A percentile compares a stretch with the other conserved stretches of the same genome.
Conservation (phyloP, 2,113 vertebrate species). For the Xiphophorus couchianus region DNA sequence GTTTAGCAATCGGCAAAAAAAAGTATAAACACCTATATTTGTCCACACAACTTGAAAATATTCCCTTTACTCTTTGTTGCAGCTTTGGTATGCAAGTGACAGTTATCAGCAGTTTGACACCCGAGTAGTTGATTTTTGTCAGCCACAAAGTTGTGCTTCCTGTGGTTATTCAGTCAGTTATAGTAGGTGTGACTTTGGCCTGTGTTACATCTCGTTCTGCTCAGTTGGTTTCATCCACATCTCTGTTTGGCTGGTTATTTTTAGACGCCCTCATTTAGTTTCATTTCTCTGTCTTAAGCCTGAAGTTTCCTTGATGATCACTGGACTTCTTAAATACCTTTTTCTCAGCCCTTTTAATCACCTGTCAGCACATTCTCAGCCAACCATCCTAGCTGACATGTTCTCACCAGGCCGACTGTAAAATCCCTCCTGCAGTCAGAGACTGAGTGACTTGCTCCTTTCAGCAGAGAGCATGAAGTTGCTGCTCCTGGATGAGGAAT, state of each 20-base stretch:
- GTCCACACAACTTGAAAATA: constrained; percentile 2
- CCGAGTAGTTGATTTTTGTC: constrained; percentile 17
- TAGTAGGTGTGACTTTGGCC: neutral
- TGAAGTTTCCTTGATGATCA: constrained; percentile 15
- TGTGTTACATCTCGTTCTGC: constrained; percentile 28
- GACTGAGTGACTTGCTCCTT: constrained; percentile 25
- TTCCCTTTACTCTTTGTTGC: neutral
- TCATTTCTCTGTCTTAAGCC: constrained; percentile 3
- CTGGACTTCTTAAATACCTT: constrained; percentile 8
- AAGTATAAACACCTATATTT: neutral
- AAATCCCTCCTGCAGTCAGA: constrained; percentile 17
- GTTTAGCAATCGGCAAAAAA: neutral
- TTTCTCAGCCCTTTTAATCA: constrained; percentile 7
- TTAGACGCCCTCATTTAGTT: neutral
- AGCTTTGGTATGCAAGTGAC: neutral
- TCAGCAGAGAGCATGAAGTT: constrained; percentile 1
- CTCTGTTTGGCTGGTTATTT: constrained; percentile 18
- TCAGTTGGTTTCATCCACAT: constrained; percentile 12
- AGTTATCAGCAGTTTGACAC: constrained; percentile 1
- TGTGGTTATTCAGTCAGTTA: constrained; percentile 17
- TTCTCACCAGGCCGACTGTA: constrained; percentile 27
- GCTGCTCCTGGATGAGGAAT: constrained; percentile 9
- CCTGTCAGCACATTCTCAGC: constrained; percentile 32
- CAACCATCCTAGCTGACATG: constrained; percentile 28
- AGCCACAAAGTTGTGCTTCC: constrained; percentile 21